Evolutionary conservation across 1,140 invertebrate genomes (phyloP).

Genomic region (Archegozetes longisetosus): DNA sequence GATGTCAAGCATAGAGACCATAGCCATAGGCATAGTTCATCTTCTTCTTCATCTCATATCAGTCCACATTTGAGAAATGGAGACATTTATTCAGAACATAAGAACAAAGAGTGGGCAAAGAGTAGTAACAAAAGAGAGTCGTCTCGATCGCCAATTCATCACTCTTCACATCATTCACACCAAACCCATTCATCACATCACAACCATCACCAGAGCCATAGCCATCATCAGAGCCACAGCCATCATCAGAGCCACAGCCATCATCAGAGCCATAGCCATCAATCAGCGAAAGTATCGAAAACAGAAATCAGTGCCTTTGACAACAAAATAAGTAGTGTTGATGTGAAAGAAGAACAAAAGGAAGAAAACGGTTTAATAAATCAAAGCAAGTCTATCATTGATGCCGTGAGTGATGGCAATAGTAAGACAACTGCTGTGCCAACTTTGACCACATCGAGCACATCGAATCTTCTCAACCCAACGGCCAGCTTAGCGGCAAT

Average conservation of each 20-base stretch:
- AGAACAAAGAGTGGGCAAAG: too few species aligned
- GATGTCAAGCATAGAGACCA: not conserved
- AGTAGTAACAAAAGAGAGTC: not conserved
- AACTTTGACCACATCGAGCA: not conserved
- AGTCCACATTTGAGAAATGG: too few species aligned
- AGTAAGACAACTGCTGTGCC: too few species aligned
- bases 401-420: too few species aligned
- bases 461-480: not conserved
- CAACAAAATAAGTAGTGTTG: not conserved
- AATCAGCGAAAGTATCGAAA: slow-evolving; percentile 6
- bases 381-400: too few species aligned
- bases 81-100: too few species aligned
- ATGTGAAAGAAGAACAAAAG: slow-evolving; percentile 8
- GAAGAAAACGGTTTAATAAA: too few species aligned
- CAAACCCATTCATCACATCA: not conserved
- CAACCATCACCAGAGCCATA: not conserved
- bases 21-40: not conserved
- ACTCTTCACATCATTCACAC: not conserved
- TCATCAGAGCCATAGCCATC: not conserved
- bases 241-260: not conserved
- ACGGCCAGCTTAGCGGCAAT: not conserved
- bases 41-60: too few species aligned
- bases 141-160: not conserved
- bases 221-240: not conserved
- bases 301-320: slow-evolving; percentile 2